Evolutionary conservation across 2,113 vertebrate species (phyloP).

Genomic region (Lonchura striata): DNA sequence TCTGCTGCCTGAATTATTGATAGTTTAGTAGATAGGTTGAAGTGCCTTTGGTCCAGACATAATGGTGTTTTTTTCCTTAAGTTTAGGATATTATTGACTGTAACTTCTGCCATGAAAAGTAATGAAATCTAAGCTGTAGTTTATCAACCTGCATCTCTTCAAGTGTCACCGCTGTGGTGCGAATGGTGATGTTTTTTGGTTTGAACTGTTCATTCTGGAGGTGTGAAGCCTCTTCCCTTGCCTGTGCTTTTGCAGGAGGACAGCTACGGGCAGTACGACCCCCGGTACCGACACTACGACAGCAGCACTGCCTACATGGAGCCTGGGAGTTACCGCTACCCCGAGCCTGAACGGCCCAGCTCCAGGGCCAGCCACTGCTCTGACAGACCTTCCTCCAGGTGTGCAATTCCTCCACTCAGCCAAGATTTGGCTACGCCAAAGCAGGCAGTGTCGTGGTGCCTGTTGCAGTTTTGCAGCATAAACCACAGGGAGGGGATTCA

Average conservation of each 20-base stretch:
- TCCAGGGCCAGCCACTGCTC: slow-evolving; percentile 93
- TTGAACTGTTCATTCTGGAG: background rate
- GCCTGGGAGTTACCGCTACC: slow-evolving; percentile 70
- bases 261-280: slow-evolving; percentile 78
- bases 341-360: slow-evolving; percentile 83
- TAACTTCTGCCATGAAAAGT: background rate
- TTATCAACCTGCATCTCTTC: background rate
- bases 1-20: background rate
- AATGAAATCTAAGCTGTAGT: accelerated
- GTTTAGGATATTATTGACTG: background rate
- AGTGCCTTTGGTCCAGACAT: background rate
- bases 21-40: background rate
- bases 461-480: background rate
- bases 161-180: background rate
- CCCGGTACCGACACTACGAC: slow-evolving; percentile 81
- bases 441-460: background rate
- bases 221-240: background rate
- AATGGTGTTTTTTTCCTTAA: background rate
- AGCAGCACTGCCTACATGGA: slow-evolving; percentile 73
- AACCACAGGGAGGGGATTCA: background rate
- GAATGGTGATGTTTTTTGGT: background rate
- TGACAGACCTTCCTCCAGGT: slow-evolving; percentile 88
- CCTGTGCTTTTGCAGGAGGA: slow-evolving; percentile 70
- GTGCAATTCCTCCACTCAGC: accelerated
- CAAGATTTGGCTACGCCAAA: background rate